Conservation (phyloP, 1,140 invertebrate species). For the Vanessa atalanta region DNA sequence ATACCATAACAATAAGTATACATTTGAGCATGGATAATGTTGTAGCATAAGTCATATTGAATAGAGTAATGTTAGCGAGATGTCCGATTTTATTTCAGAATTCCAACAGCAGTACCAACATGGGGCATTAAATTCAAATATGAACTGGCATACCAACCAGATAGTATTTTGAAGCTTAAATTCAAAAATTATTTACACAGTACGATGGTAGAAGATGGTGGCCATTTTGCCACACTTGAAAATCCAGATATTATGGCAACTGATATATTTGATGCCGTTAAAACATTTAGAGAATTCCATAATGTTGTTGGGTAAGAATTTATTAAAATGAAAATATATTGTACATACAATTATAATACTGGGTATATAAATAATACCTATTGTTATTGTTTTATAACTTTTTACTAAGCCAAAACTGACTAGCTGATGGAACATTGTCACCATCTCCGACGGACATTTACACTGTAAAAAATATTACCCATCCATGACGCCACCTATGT, state of each 20-base stretch:
- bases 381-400: no score
- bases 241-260: constrained; percentile 82
- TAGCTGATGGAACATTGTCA: no score
- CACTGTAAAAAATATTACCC: no score
- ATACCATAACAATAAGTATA: no score
- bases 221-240: constrained; percentile 85
- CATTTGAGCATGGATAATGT: no score
- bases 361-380: no score
- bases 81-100: constrained; percentile 49
- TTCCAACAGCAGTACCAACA: constrained; percentile 76
- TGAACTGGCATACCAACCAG: constrained; percentile 70
- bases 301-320: constrained; percentile 13
- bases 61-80: not conserved
- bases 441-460: no score
- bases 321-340: not conserved
- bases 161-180: constrained; percentile 65
- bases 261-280: constrained; percentile 80
- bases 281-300: constrained; percentile 49
- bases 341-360: no score
- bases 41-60: no score
- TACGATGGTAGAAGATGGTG: constrained; percentile 79
- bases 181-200: constrained; percentile 76
- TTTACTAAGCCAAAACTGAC: no score
- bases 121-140: constrained; percentile 81
- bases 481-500: no score